phyloP scores from a whole-genome alignment of 2,113 vertebrate species.

The Melanotaenia duboulayi region DNA sequence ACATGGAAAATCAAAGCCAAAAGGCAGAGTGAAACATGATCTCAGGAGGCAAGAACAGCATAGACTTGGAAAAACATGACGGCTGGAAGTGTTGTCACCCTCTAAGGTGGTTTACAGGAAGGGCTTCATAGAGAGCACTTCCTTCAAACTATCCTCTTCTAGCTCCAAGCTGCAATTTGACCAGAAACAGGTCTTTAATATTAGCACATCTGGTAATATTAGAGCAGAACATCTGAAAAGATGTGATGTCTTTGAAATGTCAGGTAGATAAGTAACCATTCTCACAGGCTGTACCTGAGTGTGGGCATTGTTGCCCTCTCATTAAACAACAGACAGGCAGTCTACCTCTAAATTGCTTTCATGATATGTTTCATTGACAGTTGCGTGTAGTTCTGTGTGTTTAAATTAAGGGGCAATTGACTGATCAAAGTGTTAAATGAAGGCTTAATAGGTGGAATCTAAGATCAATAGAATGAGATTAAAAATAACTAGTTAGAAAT shows the following conservation, averaged over 20 bases:
- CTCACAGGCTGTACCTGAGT: constrained; percentile 3
- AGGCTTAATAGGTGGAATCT: constrained; percentile 51
- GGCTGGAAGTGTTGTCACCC: constrained; percentile 22
- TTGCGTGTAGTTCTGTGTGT: constrained; percentile 34
- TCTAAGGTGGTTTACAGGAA: constrained; percentile 47
- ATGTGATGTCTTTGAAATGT: constrained; percentile 54
- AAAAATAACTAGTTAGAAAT: constrained; percentile 19
- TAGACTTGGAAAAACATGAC: constrained; percentile 55
- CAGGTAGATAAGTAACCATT: constrained; percentile 46
- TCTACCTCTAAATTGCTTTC: constrained; percentile 26
- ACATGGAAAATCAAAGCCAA: constrained; percentile 38
- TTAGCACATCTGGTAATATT: constrained; percentile 48
- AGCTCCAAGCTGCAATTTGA: constrained; percentile 37
- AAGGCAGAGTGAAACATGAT: constrained; percentile 49
- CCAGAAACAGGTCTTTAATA: constrained; percentile 11
- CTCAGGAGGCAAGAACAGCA: constrained; percentile 15
- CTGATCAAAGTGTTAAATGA: constrained; percentile 62
- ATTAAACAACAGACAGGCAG: constrained; percentile 66
- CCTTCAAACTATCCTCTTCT: constrained; percentile 1
- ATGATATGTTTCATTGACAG: constrained; percentile 25
- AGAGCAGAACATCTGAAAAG: constrained; percentile 22
- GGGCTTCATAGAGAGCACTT: constrained; percentile 4
- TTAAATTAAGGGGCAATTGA: constrained; percentile 40
- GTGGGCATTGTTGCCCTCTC: constrained; percentile 54
- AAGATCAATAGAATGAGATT: constrained; percentile 40